A percentile compares a stretch with the other conserved stretches of the same genome.
These are phyloP conservation scores for Pantherophis vulpinus DNA, from an alignment of 2,797 vertebrate genomes.

Conservation along the genomic window DNA sequence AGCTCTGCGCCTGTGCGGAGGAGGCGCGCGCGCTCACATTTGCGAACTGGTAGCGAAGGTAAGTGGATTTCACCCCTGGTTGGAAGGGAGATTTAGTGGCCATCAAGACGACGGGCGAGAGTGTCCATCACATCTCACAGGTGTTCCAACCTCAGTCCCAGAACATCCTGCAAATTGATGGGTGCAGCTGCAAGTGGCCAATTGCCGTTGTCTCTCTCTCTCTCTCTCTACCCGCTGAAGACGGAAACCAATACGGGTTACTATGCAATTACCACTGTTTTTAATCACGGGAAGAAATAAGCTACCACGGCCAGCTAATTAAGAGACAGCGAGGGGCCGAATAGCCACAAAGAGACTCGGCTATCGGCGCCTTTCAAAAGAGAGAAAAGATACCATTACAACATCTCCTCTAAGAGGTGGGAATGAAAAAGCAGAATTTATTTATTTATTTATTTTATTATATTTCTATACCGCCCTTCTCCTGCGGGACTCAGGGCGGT, in stretches of 20 bases:
- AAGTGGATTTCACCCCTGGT: too few relatives aligned
- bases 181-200: constrained; percentile 27
- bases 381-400: constrained; percentile 29
- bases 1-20: too few relatives aligned
- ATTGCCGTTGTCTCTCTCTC: constrained; percentile 10
- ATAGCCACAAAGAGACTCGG: constrained; percentile 44
- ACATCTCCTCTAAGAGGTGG: constrained; percentile 30
- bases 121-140: neutral
- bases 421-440: constrained; percentile 40
- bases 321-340: constrained; percentile 48
- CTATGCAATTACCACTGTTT: constrained; percentile 63
- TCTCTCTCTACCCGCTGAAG: constrained; percentile 42
- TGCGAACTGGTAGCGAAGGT: too few relatives aligned
- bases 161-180: constrained; percentile 6
- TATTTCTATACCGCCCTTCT: too few relatives aligned
- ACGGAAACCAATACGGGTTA: constrained; percentile 45
- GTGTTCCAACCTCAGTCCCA: neutral
- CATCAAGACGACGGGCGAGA: neutral
- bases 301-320: constrained; percentile 52
- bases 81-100: neutral
- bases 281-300: constrained; percentile 59
- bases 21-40: too few relatives aligned
- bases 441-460: too few relatives aligned
- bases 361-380: constrained; percentile 34
- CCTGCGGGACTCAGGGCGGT: too few relatives aligned